Evolutionary conservation across 2,797 vertebrate genomes (phyloP), one percentile per base, ranked within the genome.

Genomic region (Tragelaphus eurycerus): DNA sequence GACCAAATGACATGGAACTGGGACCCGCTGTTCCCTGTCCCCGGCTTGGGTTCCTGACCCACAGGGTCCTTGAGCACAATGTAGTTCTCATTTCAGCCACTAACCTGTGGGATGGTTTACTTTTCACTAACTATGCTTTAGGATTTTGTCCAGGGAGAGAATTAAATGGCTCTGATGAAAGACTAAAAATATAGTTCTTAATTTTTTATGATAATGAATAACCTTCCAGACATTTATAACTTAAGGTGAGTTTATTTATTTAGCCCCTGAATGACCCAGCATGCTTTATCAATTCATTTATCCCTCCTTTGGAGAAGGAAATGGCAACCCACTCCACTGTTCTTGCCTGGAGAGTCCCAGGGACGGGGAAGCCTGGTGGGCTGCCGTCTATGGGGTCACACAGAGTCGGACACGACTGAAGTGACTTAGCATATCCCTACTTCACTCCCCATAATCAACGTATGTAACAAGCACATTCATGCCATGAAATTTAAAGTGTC

Each of bases 21-120:
- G 3, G 90, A 16, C 21, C 59, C 38, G 43, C 11, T 2, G 0
- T 3, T 12, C 25, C 25, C 4, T 38, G 57, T 1, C 5, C 14
- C 31, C 64, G 27, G 11, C 46, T 0, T 29, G 4, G 38, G 67
- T 12, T 15, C 64, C 50, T 82, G 76, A 29, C 38, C 16, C 38
- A 17, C 4, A n/a, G 16, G 50, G 54, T 6, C 62, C 85, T 10
- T 2, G 74, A 64, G n/a, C 19, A 50, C n/a, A 23, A 23, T 2
- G 12, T 21, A 43, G 12, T 27, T 34, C 31, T 7, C 48, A 1
- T 62, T 86, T 48, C 27, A 48, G 71, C 31, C 48, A 55, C 6
- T 11, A 23, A 59, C 23, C 16, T 71, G 21, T 16, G 34, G 10
- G 27, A 19, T 50, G 50, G 27, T 3, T 59, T 25, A 31, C 3